Evolutionary conservation across 2,113 vertebrate genomes (phyloP).

Genomic region (Notiomystis cincta): DNA sequence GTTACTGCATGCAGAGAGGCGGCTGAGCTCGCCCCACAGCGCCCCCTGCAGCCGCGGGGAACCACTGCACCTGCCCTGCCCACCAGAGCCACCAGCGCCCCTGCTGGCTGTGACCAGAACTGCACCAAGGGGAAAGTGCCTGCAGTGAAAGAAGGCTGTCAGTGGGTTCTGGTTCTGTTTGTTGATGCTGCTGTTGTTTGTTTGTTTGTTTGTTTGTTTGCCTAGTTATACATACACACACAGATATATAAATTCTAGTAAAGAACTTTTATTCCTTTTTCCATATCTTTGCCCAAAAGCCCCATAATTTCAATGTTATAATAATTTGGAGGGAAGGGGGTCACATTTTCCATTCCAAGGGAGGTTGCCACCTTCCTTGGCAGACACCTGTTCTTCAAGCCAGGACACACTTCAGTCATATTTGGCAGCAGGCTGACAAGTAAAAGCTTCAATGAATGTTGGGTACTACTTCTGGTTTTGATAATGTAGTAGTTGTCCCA

Average conservation of each 20-base stretch:
- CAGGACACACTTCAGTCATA: not conserved
- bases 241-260: no score
- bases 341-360: not conserved
- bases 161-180: not conserved
- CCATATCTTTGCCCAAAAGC: not conserved
- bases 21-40: not conserved
- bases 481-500: not conserved
- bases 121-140: not conserved
- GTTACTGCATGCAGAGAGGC: rapidly evolving
- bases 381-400: not conserved
- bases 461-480: not conserved
- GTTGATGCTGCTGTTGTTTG: not conserved
- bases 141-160: not conserved
- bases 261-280: not conserved
- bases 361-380: not conserved
- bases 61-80: not conserved
- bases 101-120: not conserved
- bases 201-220: not conserved
- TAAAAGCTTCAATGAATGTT: not conserved
- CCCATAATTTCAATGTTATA: not conserved
- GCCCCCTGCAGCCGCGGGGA: not conserved
- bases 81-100: no score
- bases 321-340: no score
- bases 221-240: no score
- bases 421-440: not conserved